Conservation (phyloP, 2,888 invertebrate species). For the Stegana nigrithorax region DNA sequence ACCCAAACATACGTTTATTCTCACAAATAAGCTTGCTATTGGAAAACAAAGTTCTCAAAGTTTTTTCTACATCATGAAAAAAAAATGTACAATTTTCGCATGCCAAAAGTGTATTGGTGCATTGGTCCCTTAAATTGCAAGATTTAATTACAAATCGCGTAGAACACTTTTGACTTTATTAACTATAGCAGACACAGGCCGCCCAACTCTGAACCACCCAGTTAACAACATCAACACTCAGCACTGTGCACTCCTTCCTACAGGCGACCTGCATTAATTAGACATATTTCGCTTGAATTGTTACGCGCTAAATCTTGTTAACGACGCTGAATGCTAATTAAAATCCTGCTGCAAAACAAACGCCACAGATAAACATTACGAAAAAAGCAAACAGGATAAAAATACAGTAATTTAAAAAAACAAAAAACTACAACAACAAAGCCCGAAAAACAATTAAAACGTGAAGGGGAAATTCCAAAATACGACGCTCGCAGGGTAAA, state of each 20-base stretch:
- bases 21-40: no score
- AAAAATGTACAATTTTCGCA: no score
- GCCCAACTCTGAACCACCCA: no score
- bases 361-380: slow-evolving; percentile 43
- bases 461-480: slow-evolving; percentile 37
- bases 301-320: slow-evolving; percentile 48
- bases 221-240: not conserved
- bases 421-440: slow-evolving; percentile 23
- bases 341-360: slow-evolving; percentile 3
- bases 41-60: no score
- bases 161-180: no score
- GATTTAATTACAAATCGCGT: no score
- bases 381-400: slow-evolving; percentile 40
- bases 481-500: slow-evolving; percentile 47
- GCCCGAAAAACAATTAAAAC: slow-evolving; percentile 22
- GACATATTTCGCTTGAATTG: slow-evolving; percentile 17
- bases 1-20: no score
- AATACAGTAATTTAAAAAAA: slow-evolving; percentile 30
- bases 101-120: no score
- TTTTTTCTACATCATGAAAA: no score
- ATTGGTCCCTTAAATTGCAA: no score
- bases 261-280: slow-evolving; percentile 17
- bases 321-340: slow-evolving; percentile 53
- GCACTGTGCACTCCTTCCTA: no score
- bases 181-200: no score